A percentile compares a stretch with the other conserved stretches of the same genome.
phyloP scores from a whole-genome alignment of 1,140 invertebrate genomes.

The Heliconius hewitsoni region DNA sequence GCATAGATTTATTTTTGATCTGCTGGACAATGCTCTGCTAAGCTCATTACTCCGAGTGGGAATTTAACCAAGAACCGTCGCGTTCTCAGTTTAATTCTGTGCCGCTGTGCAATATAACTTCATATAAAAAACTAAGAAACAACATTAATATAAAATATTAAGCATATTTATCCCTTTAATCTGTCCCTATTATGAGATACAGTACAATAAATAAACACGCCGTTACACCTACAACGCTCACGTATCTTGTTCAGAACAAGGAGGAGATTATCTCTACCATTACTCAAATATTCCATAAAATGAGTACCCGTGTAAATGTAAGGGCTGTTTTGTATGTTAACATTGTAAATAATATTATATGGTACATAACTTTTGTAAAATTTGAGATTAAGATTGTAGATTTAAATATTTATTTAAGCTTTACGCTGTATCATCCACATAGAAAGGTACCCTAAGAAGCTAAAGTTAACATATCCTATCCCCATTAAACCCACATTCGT shows the following conservation, averaged over 20 bases:
- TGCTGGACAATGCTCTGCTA: too few relatives aligned
- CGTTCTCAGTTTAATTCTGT: too few relatives aligned
- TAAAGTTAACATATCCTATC: too few relatives aligned
- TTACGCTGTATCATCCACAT: too few relatives aligned
- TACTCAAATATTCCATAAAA: constrained; percentile 29
- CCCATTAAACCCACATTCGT: too few relatives aligned
- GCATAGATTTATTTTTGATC: too few relatives aligned
- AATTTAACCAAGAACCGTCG: too few relatives aligned
- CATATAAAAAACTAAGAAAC: too few relatives aligned
- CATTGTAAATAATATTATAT: neutral
- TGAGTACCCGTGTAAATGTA: neutral
- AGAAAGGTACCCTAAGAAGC: too few relatives aligned
- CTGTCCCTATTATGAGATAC: neutral
- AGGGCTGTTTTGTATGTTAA: neutral
- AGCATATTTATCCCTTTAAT: neutral
- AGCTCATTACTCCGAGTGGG: accelerated
- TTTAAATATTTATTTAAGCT: too few relatives aligned
- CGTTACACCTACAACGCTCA: constrained; percentile 11
- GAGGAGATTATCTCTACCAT: constrained; percentile 29
- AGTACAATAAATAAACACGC: neutral
- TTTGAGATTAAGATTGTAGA: too few relatives aligned
- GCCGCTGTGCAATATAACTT: too few relatives aligned
- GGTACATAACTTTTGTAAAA: neutral
- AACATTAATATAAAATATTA: neutral
- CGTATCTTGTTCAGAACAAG: constrained; percentile 30